Base-by-base conservation (phyloP, 1,140 invertebrate genomes). In the Platyscapa corneri region DNA sequence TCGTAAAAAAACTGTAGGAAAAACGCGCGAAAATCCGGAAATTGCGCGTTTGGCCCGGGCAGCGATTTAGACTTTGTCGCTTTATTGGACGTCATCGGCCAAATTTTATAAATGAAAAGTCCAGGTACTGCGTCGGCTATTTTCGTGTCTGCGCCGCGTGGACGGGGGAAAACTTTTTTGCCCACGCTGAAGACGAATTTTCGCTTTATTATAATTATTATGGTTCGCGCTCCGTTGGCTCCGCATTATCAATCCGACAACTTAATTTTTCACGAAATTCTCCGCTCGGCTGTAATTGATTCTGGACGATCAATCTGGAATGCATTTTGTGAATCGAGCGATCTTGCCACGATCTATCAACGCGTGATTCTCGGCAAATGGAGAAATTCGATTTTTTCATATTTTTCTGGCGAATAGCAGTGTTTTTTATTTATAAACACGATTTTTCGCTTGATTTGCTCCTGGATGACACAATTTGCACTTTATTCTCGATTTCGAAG, bases 101-200 rank as follows among this genome's bases (percentile, higher is more conserved):
- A 87, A 85, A 87, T 82, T 79, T 83, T 82, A 87, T 82, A 87
- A 87, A 85, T 87, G 83, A 82, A 87, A 86, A 85, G 3, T 39
- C 18, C 32, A 14, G 5, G 32, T 12, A 70, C 18, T 3, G 20
- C 16, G 1, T 37, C 23, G 16, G 20, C 18, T 39, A 39, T 70
- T 23, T 70, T 20, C 14, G 14, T 23, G 30, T 20, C 0, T 12
- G 16, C 10, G 5, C 23, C 16, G 3, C 30, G 12, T 46, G 12
- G 30, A 64, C 12, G 18, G 49, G n/a, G 3, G 34, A 70, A 37
- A 70, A 70, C 16, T 70, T 32, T 37, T 70, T 0, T 67, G 32
- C 32, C 30, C 30, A 46, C 5, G 30, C 0, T 67, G 0, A 14
- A 14, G 30, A 30, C 23, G n/a, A 27, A 64, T 64, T 64, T 30